Evolutionary conservation across 1,140 invertebrate species (phyloP), one percentile per base, ranked within the genome.

Genomic region (Dendroctonus ponderosae): DNA sequence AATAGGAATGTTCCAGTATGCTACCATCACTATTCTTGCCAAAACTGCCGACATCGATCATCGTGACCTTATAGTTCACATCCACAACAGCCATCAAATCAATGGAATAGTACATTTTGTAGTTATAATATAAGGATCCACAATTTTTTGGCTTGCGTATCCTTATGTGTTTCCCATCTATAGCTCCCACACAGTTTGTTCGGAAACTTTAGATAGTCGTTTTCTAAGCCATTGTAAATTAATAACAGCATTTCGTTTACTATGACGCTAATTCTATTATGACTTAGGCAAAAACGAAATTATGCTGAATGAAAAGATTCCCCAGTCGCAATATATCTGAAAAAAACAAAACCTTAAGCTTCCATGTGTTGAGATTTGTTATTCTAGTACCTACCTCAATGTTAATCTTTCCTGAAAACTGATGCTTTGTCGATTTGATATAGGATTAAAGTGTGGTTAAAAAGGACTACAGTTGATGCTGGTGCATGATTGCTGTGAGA

Each of bases 181-280:
- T 44, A 7, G 43, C 43, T 7, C 43, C 43, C n/a, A 44, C 7
- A 44, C 43, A 44, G n/a, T 44, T 44, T 44, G 7, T 7, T 44
- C n/a, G 43, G 43, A 44, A 44, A 44, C n/a, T 44, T 44, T n/a
- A 44, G 7, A 44, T 44, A 44, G 7, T 44, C 43, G n/a, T 44
- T n/a, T 44, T 44, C n/a, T 44, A 44, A 44, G 43, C 43, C 43
- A 7, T 44, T n/a, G n/a, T 44, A 44, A 44, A 44, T 44, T 7
- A 44, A n/a, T n/a, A n/a, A 44, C 7, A 44, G 7, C 43, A 44
- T 44, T n/a, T 44, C 7, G n/a, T n/a, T n/a, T 7, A 44, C 43
- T 44, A 44, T 44, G 7, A 44, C 43, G 43, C 43, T 44, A 7
- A 44, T 44, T 44, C 43, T 7, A 44, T 44, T 44, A 44, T 44